phyloP scores from a whole-genome alignment of 2,797 vertebrate species.

The Nasua narica region DNA sequence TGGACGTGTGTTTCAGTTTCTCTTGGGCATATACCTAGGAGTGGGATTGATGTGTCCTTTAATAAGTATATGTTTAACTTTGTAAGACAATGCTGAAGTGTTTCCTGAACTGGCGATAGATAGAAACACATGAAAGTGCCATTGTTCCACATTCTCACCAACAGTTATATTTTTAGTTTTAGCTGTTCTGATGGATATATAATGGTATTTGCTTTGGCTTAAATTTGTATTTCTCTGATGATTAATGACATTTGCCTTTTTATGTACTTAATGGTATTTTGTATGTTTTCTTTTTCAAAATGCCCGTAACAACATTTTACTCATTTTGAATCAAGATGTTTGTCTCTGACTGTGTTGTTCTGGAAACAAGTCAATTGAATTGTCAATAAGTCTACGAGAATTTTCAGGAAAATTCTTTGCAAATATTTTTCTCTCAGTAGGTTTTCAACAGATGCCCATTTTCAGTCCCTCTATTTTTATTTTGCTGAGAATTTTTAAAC shows the following conservation, averaged over 20 bases:
- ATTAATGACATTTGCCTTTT: neutral
- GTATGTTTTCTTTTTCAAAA: neutral
- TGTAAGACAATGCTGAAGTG: neutral
- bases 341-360: neutral
- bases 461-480: neutral
- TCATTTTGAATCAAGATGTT: neutral
- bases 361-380: neutral
- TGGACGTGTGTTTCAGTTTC: neutral
- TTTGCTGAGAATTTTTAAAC: neutral
- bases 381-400: neutral
- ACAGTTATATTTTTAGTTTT: neutral
- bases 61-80: neutral
- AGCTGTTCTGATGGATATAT: neutral
- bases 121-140: neutral
- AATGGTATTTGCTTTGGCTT: neutral
- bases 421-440: neutral
- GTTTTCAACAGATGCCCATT: neutral
- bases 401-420: neutral
- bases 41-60: neutral
- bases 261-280: neutral
- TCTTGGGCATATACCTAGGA: neutral
- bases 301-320: neutral
- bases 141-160: neutral
- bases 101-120: neutral
- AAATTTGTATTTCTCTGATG: neutral